These are phyloP conservation scores for Arremon aurantiirostris DNA, from an alignment of 2,797 vertebrate species.

Conservation along the genomic window DNA sequence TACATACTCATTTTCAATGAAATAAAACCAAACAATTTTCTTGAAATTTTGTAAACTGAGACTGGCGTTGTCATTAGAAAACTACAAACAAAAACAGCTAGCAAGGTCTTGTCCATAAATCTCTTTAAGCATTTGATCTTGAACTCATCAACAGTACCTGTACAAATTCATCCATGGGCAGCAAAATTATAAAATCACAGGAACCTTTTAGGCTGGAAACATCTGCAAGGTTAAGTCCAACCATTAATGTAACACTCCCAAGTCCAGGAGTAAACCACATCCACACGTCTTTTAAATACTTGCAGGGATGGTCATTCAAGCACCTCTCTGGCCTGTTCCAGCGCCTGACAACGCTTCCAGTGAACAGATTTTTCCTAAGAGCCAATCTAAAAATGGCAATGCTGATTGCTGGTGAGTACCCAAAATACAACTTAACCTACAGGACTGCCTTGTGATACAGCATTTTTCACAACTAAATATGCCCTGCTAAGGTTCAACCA, in stretches of 20 bases:
- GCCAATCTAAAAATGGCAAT: not conserved
- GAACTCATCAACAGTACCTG: not conserved
- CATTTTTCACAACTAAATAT: not conserved
- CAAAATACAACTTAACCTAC: not conserved
- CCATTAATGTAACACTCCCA: not conserved
- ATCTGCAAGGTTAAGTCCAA: not conserved
- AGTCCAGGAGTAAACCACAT: not conserved
- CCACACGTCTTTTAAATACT: not conserved
- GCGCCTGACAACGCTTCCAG: not conserved
- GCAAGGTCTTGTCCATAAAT: not conserved
- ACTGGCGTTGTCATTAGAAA: not conserved
- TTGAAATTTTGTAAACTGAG: not conserved
- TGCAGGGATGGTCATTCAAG: not conserved
- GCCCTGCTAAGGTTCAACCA: not conserved
- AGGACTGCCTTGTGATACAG: not conserved
- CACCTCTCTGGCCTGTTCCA: not conserved
- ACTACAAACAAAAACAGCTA: not conserved
- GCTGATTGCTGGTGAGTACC: fast-evolving
- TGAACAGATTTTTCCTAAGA: not conserved
- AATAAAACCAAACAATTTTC: not conserved
- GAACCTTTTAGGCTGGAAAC: not conserved
- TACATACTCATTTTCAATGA: not conserved
- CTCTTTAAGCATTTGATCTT: not conserved
- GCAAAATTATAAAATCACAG: not conserved
- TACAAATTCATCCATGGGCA: not conserved